Evolutionary conservation across 1,140 invertebrate genomes (phyloP).

Genomic region (Helicoverpa zea): DNA sequence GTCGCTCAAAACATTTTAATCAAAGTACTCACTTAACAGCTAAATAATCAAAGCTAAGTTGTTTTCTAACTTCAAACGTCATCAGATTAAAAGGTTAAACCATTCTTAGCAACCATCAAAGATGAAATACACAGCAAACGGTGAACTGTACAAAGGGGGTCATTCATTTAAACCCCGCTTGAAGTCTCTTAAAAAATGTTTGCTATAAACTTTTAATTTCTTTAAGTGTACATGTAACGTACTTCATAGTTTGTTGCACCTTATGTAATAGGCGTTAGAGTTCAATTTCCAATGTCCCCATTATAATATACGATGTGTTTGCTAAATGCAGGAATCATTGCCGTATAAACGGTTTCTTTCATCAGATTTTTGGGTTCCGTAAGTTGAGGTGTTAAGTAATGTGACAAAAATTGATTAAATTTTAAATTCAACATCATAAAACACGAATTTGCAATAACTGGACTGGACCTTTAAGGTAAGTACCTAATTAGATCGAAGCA

Average conservation of each 20-base stretch:
- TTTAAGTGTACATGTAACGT: conserved; percentile 27
- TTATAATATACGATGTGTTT: conserved; percentile 23
- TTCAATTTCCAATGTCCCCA: background rate
- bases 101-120: conserved; percentile 18
- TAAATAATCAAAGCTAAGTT: conserved; percentile 5
- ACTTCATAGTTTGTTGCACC: background rate
- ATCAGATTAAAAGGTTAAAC: conserved; percentile 10
- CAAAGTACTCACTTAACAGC: too few relatives aligned
- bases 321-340: conserved; percentile 26
- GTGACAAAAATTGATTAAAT: too few relatives aligned
- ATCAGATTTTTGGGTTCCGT: conserved; percentile 15
- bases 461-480: too few relatives aligned
- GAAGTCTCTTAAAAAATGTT: conserved; percentile 27
- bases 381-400: background rate
- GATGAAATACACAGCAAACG: conserved; percentile 1
- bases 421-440: too few relatives aligned
- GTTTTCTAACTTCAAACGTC: conserved; percentile 10
- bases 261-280: background rate
- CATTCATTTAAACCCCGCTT: conserved; percentile 15
- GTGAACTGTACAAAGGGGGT: background rate
- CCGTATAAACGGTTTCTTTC: conserved; percentile 35
- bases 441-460: too few relatives aligned
- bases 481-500: too few relatives aligned
- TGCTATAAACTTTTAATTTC: conserved; percentile 32
- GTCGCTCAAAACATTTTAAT: too few relatives aligned